Evolutionary conservation across 2,113 vertebrate species (phyloP).

Genomic region (Anoplopoma fimbria): DNA sequence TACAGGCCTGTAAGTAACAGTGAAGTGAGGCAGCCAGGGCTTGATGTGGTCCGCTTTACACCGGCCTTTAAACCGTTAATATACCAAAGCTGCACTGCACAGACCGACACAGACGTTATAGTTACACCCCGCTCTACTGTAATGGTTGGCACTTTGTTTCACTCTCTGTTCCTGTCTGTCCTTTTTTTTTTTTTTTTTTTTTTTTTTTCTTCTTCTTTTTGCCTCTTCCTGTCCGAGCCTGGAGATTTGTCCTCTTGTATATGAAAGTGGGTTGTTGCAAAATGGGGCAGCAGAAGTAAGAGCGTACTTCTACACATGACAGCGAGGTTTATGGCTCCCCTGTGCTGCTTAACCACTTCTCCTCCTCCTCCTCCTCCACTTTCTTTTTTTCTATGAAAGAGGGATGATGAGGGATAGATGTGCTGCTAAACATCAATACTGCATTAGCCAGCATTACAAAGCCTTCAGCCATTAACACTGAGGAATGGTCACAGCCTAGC

Average conservation of each 20-base stretch:
- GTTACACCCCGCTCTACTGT: constrained; percentile 68
- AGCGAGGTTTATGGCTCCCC: constrained; percentile 77
- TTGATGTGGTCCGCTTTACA: constrained; percentile 83
- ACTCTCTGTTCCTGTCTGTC: constrained; percentile 49
- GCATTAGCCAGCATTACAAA: constrained; percentile 84
- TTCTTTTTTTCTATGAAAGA: constrained; percentile 59
- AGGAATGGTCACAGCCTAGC: constrained; percentile 76
- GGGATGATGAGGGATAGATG: constrained; percentile 81
- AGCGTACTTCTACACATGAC: constrained; percentile 53
- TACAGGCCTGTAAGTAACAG: constrained; percentile 74
- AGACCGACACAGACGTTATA: constrained; percentile 48
- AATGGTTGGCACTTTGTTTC: constrained; percentile 59
- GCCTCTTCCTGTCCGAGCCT: constrained; percentile 18
- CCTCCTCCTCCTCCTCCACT: constrained; percentile 47
- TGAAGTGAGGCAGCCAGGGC: constrained; percentile 57
- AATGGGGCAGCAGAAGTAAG: constrained; percentile 57
- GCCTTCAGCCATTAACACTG: constrained; percentile 79
- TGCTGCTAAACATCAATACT: constrained; percentile 87
- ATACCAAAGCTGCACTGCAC: constrained; percentile 60
- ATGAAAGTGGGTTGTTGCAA: constrained; percentile 62
- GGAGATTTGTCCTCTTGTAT: constrained; percentile 60
- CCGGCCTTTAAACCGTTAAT: constrained; percentile 78
- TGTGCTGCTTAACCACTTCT: constrained; percentile 75
- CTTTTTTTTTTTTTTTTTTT: constrained; percentile 30
- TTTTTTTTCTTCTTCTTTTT: constrained; percentile 2